Evolutionary conservation across 1,140 invertebrate species (phyloP), one percentile per base, ranked within the genome.

Genomic region (Sesamia nonagrioides): DNA sequence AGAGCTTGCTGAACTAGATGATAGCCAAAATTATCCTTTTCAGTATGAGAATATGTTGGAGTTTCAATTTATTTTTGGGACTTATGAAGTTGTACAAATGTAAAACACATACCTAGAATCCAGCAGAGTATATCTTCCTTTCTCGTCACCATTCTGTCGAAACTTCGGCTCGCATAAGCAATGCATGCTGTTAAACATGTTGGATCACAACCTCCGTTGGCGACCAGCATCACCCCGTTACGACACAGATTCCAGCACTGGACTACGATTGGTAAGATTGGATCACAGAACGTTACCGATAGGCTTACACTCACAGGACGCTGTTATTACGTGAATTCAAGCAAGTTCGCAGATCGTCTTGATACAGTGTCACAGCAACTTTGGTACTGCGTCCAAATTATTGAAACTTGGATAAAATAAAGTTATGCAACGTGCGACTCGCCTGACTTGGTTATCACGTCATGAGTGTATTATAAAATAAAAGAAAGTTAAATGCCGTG

Each of bases 161-260:
- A 60, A 48, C 40, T 27, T 60, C 21, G 76, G 76, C 42, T 78
- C 76, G 54, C 60, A 69, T 52, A 78, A 50, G 11, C 76, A 78
- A 21, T 71, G 63, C 76, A 78, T 71, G 42, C 61, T 78, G 37
- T 78, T 78, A 21, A 78, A 78, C 76, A 78, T 78, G 18, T 17
- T 78, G 42, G 17, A 27, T 60, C 37, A 63, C 50, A n/a, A 58
- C 52, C 50, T 21, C n/a, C 21, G 5, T 33, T 13, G 13, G 18
- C 27, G 17, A 56, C 6, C 15, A 37, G 27, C 69, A 37, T 66
- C 5, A 42, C 37, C n/a, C 33, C 37, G 37, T 45, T 45, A 45
- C n/a, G 1, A 4, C 0, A 27, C 27, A 37, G 27, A 33, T 5
- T 37, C 15, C 35, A 35, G 5, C 48, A 54, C 50, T 54, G 33